Conservation (phyloP, 1,140 invertebrate genomes). For the Aphaenogaster rudis region DNA sequence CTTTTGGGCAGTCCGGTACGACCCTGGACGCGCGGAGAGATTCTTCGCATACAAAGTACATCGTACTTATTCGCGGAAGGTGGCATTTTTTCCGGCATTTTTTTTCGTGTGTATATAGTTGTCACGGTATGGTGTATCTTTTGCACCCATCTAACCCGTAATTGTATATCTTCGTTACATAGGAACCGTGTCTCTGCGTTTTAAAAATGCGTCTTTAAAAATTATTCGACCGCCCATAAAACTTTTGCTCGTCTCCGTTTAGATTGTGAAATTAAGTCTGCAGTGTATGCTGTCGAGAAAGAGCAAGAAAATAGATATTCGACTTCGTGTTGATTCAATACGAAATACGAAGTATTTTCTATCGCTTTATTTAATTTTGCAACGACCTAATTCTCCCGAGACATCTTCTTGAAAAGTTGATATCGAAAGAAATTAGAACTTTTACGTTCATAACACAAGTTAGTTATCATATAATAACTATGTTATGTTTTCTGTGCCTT, state of each 20-base stretch:
- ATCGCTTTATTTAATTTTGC: background rate
- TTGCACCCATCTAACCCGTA: conserved; percentile 79
- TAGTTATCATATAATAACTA: background rate
- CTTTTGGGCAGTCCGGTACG: conserved; percentile 28
- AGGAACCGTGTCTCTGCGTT: conserved; percentile 6
- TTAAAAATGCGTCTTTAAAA: conserved; percentile 14
- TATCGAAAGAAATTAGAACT: background rate
- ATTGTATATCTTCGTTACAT: conserved; percentile 80
- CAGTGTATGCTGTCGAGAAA: background rate
- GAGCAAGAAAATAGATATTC: background rate
- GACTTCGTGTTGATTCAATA: background rate
- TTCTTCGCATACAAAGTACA: conserved; percentile 71
- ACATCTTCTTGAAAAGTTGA: background rate
- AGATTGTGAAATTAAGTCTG: conserved; percentile 35
- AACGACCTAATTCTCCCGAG: background rate
- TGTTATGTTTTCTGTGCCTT: background rate
- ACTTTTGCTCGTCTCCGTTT: background rate
- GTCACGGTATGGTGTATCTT: conserved; percentile 80
- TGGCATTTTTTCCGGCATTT: conserved; percentile 77
- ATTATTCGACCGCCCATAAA: conserved; percentile 33
- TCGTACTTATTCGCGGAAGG: conserved; percentile 79
- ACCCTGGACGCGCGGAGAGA: conserved; percentile 50
- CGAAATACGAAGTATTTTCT: background rate
- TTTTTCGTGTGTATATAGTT: conserved; percentile 81
- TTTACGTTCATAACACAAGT: background rate